Conservation (phyloP, 2,113 vertebrate species). For the Hippocampus barbouri region DNA sequence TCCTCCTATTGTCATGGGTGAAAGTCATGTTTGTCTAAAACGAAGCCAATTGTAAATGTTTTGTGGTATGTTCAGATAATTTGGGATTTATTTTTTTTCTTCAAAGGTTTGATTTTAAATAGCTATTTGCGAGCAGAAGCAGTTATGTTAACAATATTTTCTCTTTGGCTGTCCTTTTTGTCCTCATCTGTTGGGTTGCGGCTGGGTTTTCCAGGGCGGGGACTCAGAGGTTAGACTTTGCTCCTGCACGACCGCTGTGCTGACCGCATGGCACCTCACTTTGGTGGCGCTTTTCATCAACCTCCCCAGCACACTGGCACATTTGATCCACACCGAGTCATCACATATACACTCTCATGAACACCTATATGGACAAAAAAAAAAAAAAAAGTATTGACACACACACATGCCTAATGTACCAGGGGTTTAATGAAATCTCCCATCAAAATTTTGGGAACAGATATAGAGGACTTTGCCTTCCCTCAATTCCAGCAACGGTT, state of each 20-base stretch:
- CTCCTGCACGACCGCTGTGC: constrained; percentile 78
- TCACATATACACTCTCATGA: not conserved
- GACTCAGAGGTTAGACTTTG: constrained; percentile 79
- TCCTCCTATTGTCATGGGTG: too few species aligned
- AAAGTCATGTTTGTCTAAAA: not conserved
- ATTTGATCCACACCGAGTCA: constrained; percentile 42
- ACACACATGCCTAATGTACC: not conserved
- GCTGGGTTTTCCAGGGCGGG: constrained; percentile 77
- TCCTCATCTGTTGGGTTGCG: constrained; percentile 69
- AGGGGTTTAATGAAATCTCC: not conserved
- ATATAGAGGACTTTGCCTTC: too few species aligned
- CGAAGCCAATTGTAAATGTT: not conserved
- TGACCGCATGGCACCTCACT: constrained; percentile 77
- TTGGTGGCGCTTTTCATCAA: constrained; percentile 77
- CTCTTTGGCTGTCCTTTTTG: constrained; percentile 68
- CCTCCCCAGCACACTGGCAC: constrained; percentile 73
- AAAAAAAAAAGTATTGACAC: not conserved
- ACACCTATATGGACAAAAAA: not conserved
- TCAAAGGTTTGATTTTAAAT: constrained; percentile 28
- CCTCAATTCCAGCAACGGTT: too few species aligned
- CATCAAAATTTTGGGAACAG: too few species aligned
- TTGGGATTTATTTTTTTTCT: constrained; percentile 7
- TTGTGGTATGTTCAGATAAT: not conserved
- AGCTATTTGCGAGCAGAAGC: constrained; percentile 22
- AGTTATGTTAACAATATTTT: constrained; percentile 69